Conservation (phyloP, 2,888 invertebrate species). For the Epiblema foenella region DNA sequence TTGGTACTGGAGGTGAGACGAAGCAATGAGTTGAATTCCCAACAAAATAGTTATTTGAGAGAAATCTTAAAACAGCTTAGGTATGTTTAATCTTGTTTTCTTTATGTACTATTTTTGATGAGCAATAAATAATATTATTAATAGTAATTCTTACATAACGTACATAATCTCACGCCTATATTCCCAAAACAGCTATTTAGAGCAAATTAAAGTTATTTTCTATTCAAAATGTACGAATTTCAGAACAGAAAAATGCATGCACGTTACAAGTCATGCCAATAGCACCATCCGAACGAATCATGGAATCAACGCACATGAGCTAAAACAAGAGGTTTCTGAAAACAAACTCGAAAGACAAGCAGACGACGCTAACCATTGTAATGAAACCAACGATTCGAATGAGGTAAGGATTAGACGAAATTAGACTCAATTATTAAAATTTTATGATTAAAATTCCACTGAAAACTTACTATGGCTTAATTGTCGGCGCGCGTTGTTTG, state of each 20-base stretch:
- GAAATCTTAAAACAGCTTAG: neutral
- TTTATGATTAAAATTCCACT: no score
- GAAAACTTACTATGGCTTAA: no score
- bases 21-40: conserved; percentile 4
- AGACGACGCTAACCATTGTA: neutral
- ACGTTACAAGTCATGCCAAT: neutral
- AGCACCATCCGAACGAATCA: neutral
- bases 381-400: neutral
- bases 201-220: neutral
- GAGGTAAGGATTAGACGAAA: neutral
- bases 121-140: no score
- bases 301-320: neutral
- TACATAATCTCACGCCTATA: no score
- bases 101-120: no score
- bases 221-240: neutral
- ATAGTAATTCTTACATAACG: no score
- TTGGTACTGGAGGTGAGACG: conserved; percentile 5
- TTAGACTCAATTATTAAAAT: no score
- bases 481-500: no score
- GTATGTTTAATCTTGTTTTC: no score
- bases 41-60: conserved; percentile 6
- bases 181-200: neutral
- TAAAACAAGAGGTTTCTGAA: neutral
- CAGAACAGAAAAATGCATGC: neutral
- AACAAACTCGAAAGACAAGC: neutral